Evolutionary conservation across 2,888 invertebrate genomes (phyloP).

Genomic region (Eristalis pertinax): DNA sequence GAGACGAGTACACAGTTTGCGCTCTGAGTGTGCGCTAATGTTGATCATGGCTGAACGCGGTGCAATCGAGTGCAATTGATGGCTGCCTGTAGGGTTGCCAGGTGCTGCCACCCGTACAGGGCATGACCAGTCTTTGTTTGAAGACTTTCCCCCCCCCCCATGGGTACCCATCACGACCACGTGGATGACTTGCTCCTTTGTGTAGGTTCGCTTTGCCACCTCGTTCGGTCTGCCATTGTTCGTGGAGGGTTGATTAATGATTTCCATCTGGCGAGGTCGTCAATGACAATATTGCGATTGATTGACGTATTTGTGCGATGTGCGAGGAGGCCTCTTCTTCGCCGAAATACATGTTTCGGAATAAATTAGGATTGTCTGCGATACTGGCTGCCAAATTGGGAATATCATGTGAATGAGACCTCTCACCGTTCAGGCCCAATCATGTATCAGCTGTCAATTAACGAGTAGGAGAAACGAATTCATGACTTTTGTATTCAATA

Average conservation of each 20-base stretch:
- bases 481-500: not conserved
- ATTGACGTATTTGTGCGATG: not conserved
- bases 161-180: too few relatives aligned
- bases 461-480: not conserved
- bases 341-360: not conserved
- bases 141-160: not conserved
- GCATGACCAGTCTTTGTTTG: not conserved
- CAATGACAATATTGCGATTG: not conserved
- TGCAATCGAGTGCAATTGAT: slow-evolving; percentile 8
- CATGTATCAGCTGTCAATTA: not conserved
- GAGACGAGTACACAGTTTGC: not conserved
- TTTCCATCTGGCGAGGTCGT: not conserved
- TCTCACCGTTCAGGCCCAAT: not conserved
- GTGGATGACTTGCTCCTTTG: not conserved
- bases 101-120: not conserved
- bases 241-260: not conserved
- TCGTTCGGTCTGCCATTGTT: not conserved
- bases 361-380: not conserved
- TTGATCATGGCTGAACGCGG: slow-evolving; percentile 34
- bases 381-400: not conserved
- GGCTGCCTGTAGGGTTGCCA: not conserved
- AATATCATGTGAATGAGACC: not conserved
- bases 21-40: slow-evolving; percentile 29
- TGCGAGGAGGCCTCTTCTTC: not conserved
- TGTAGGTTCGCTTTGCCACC: not conserved